Evolutionary conservation across 2,797 vertebrate species (phyloP), one percentile per base, ranked within the genome.

Genomic region (Xiphorhynchus erythropygius): DNA sequence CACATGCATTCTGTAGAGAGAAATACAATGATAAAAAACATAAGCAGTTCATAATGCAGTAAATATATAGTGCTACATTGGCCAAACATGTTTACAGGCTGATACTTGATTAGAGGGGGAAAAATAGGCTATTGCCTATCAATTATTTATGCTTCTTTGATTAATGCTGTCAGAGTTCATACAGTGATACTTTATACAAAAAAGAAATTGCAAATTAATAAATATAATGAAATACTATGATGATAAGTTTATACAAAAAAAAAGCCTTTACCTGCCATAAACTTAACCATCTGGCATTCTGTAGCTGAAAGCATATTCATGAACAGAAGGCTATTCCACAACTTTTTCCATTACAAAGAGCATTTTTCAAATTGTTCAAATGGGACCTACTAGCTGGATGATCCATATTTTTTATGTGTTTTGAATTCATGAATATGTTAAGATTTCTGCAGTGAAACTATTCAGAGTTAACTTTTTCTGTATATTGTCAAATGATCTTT

Each of bases 401-500:
- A 52, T 94, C 60, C 76, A 62, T 91, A 82, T 67, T 92, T 97
- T 95, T 81, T 25, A 65, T 69, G 88, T 95, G 52, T 68, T 94
- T 86, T 83, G 52, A 79, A 79, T 96, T 85, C 49, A 75, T 74
- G 35, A 68, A 41, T 84, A 74, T 76, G 83, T 88, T 93, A 83
- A 84, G 44, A 63, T 87, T 94, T 95, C 70, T 94, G 77, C 77
- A 90, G 47, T 91, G 60, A 53, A 92, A 63, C 52, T 93, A 37
- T 83, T 90, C 39, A 69, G 59, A 96, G 50, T 89, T 88, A 92
- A 73, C 57, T 80, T 85, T 89, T 86, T 82, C 69, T 95, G 84
- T 92, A 83, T 93, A 69, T 64, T 92, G 81, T 89, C 67, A 94
- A 84, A 90, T 84, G 33, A 53, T 84, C 92, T 94, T 86, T 96